phyloP scores from a whole-genome alignment of 1,140 invertebrate genomes.

The Bombus haemorrhoidalis region DNA sequence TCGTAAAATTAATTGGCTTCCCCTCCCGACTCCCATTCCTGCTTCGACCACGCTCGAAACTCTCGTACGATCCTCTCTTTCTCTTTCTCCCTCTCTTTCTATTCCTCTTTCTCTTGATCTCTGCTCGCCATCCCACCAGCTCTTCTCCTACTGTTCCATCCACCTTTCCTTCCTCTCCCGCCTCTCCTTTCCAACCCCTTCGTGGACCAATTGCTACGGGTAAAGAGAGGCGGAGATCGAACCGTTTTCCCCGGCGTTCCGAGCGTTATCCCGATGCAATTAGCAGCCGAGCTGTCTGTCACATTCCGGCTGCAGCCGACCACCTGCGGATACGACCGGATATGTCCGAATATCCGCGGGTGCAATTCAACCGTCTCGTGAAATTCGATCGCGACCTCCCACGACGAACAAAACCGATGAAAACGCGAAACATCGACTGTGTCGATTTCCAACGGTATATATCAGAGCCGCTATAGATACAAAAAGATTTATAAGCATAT shows the following conservation, averaged over 20 bases:
- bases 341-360: slow-evolving; percentile 61
- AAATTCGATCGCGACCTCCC: slow-evolving; percentile 22
- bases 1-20: slow-evolving; percentile 76
- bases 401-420: slow-evolving; percentile 21
- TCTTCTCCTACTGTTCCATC: slow-evolving; percentile 12
- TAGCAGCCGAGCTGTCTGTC: slow-evolving; percentile 67
- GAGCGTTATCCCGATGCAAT: slow-evolving; percentile 72
- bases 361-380: slow-evolving; percentile 25
- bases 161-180: slow-evolving; percentile 44
- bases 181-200: slow-evolving; percentile 24
- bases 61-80: slow-evolving; percentile 36
- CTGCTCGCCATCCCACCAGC: not conserved
- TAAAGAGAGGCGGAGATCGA: slow-evolving; percentile 63
- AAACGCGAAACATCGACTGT: not conserved
- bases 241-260: slow-evolving; percentile 64
- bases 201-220: slow-evolving; percentile 62
- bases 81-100: slow-evolving; percentile 6
- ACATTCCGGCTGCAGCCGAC: slow-evolving; percentile 47
- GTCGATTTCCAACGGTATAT: not conserved
- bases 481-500: too few species aligned
- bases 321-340: slow-evolving; percentile 44
- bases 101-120: slow-evolving; percentile 2
- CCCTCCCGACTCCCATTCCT: slow-evolving; percentile 51
- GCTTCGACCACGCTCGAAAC: slow-evolving; percentile 60
- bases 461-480: too few species aligned